Base-by-base conservation (phyloP, 1,140 invertebrate species). In the Homarus americanus region DNA sequence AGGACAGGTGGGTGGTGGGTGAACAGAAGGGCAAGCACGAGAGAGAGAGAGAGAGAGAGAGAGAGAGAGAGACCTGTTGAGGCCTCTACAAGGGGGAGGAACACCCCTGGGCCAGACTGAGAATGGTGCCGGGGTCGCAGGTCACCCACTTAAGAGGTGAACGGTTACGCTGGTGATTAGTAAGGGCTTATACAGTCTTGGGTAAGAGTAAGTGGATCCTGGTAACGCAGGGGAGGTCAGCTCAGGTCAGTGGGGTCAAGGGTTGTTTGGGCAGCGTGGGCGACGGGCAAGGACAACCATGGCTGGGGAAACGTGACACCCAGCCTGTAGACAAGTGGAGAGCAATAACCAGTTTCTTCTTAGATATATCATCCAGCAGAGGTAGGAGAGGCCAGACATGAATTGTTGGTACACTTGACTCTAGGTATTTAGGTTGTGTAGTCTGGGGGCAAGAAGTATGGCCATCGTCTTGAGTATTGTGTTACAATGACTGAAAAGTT, bases 151-250 rank as follows among this genome's bases (percentile, higher is more conserved):
- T 38, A 41, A 78, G 75, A 41, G 15, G 75, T 34, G 38, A 78
- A 78, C 36, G 75, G 75, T 78, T 78, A 38, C 75, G 75, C 38
- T 41, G 75, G 38, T 41, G 75, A 78, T 78, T 41, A 78, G 75
- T 41, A 38, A 78, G 17, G 75, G 40, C 38, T 38, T 34, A 78
- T 20, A 38, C 36, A 78, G 75, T 40, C 24, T 9, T 3, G 75
- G 75, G 24, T 15, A 49, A 49, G 75, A n/a, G 38, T 78, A 44
- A 78, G 41, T 49, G 36, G 38, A 78, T 41, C 40, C 75, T 24
- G 75, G 75, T 78, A 41, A 78, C 41, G 75, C 24, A 28, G 66
- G 66, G 20, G 24, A 34, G 66, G 66, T 69, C 5, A 34, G 24
- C 4, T 69, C 5, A 24, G 32, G 24, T 5, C 4, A 4, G 44